A percentile compares a stretch with the other conserved stretches of the same genome.
These are phyloP conservation scores for Macrotus californicus DNA, from an alignment of 2,113 vertebrate genomes.

Conservation along the genomic window DNA sequence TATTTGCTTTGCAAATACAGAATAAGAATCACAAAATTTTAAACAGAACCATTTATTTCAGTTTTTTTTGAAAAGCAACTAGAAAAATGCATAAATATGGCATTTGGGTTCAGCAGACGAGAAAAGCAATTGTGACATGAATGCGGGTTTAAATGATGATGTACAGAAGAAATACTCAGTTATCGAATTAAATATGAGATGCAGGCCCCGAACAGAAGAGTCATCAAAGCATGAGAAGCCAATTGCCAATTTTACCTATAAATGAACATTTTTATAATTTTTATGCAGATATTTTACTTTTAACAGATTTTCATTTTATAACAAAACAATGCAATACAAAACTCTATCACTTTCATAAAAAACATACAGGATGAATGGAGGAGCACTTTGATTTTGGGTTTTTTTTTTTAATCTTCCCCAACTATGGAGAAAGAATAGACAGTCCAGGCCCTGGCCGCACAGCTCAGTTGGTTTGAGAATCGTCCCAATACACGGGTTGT, in stretches of 20 bases:
- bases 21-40: slow-evolving; percentile 8
- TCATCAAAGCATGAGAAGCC: background rate
- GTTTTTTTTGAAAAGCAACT: background rate
- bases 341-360: slow-evolving; percentile 30
- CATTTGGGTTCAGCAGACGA: slow-evolving; percentile 15
- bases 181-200: slow-evolving; percentile 2
- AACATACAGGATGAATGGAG: background rate
- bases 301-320: slow-evolving; percentile 32
- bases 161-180: background rate
- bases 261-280: background rate
- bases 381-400: background rate
- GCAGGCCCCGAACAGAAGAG: background rate
- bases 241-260: background rate
- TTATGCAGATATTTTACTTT: slow-evolving; percentile 6
- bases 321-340: slow-evolving; percentile 27
- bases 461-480: too few relatives aligned
- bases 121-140: slow-evolving; percentile 7
- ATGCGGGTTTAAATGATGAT: background rate
- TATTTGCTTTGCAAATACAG: slow-evolving; percentile 18
- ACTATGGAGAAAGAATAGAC: background rate
- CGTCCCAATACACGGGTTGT: too few relatives aligned
- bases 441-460: background rate
- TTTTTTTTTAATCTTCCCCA: background rate
- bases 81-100: slow-evolving; percentile 14
- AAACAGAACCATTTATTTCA: slow-evolving; percentile 13